Base-by-base conservation (phyloP, 2,888 invertebrate species). In the Ochropacha duplaris region DNA sequence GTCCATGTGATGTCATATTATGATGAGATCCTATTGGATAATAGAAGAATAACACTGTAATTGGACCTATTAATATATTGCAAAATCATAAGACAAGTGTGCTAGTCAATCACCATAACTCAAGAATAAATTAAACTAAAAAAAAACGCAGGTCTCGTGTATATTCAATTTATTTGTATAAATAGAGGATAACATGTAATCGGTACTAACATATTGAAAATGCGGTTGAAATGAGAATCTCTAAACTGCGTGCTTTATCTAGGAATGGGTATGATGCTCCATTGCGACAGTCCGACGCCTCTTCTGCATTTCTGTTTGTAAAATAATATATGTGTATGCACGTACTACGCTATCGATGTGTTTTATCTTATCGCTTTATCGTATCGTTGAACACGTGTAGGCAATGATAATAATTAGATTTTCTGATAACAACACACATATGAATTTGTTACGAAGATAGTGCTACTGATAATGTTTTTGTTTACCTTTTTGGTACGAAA, bases 211-310 rank as follows among this genome's bases (percentile, higher is more conserved):
- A 75, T 73, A 79, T 75, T 83, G 79, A 83, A 84, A 85, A 86
- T 85, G 74, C 75, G 78, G 72, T 77, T 78, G 78, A 83, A 87
- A 87, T 87, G 71, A 85, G 87, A 87, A 87, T 88, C 84, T 83
- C 82, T 79, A 73, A 82, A 81, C 79, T 83, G 85, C 86, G 83
- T 88, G 84, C 86, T 82, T 81, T 86, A 88, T 87, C 86, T 81
- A 74, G 78, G 74, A 81, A 83, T 83, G 74, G 80, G 68, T 71
- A 74, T 74, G 76, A 81, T 83, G 80, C 74, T 74, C 72, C 68
- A 66, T 64, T 61, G 71, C 70, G 72, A 72, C 71, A 60, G 61
- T 57, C 60, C 75, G 68, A 67, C 75, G 75, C 68, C 71, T 67
- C 71, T 70, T 76, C 69, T 79, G 77, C 74, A 74, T 76, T 77